Conservation (phyloP, 2,888 invertebrate genomes). For the Lasioglossum pauxillum region DNA sequence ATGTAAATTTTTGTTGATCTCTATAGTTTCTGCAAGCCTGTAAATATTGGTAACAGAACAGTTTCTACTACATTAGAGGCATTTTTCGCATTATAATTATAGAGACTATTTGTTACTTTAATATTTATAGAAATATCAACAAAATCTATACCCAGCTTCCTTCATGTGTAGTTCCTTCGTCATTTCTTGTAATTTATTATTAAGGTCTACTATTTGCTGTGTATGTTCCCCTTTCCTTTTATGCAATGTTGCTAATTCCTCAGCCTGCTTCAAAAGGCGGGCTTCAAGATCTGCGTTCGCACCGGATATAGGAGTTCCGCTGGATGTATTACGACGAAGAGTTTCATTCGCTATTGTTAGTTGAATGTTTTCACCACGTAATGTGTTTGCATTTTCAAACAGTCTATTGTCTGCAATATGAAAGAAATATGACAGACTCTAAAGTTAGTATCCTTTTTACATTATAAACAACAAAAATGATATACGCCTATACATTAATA, state of each 20-base stretch:
- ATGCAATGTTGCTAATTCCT: slow-evolving; percentile 96
- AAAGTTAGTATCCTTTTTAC: neutral
- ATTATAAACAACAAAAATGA: neutral
- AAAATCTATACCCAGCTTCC: slow-evolving; percentile 87
- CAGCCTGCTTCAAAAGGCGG: slow-evolving; percentile 94
- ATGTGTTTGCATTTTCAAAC: slow-evolving; percentile 92
- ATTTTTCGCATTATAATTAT: neutral
- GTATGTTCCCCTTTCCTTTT: slow-evolving; percentile 96
- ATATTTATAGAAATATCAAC: neutral
- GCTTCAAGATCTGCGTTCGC: slow-evolving; percentile 92
- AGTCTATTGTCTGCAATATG: slow-evolving; percentile 91
- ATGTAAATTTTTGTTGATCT: slow-evolving; percentile 88
- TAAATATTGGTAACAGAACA: slow-evolving; percentile 15
- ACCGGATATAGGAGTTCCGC: slow-evolving; percentile 85
- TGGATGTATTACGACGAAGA: slow-evolving; percentile 87
- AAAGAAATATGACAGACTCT: slow-evolving; percentile 34
- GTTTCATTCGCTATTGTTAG: slow-evolving; percentile 94
- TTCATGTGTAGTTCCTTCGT: slow-evolving; percentile 91
- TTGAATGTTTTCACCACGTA: slow-evolving; percentile 93
- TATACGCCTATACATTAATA: neutral
- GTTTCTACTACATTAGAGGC: neutral
- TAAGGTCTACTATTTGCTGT: slow-evolving; percentile 96
- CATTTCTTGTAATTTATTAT: slow-evolving; percentile 93
- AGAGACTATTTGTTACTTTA: neutral
- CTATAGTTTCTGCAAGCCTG: slow-evolving; percentile 89